Base-by-base conservation (phyloP, 2,113 vertebrate species). In the Xiphophorus couchianus region DNA sequence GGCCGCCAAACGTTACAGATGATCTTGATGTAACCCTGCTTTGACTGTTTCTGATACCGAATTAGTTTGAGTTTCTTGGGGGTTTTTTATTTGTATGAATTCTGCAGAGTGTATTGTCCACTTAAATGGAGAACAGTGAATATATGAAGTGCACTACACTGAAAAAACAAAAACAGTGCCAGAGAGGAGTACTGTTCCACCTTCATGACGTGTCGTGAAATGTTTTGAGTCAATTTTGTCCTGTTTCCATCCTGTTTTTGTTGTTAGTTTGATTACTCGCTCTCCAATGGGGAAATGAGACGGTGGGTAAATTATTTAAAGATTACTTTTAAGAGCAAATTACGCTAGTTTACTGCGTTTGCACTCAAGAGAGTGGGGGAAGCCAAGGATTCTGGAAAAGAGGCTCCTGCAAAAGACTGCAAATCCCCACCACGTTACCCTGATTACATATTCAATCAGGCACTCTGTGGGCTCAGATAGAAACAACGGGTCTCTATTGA, bases 271-370 rank as follows among this genome's bases (percentile, higher is more conserved):
- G 39, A 14, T 42, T 42, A 4, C 14, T 42, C 14, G 39, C 35
- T 42, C 39, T 15, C 39, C 39, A 42, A 54, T 62, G 62, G 54
- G 44, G 51, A 69, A 22, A 15, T 30, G 67, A 60, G 66, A 37
- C 62, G 75, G 67, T 48, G 85, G 84, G 88, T 93, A 92, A 91
- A 87, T 93, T 92, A 92, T 92, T 58, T 91, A 74, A 92, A 88
- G 88, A 63, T 90, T 86, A 84, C 33, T 68, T 77, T 71, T 85
- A 77, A 48, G 68, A 91, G 81, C 86, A 79, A 77, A 80, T 88
- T 90, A 85, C 88, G 89, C 90, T 94, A 87, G 90, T 87, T 94
- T 91, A 71, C 81, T 87, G 88, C 87, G 93, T 91, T 95, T 94
- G 93, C 92, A 94, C 93, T 93, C 83, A 80, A 90, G 83, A 86